Percentiles rank a stretch among this genome's conserved stretches.
phyloP scores from a whole-genome alignment of 2,113 vertebrate species.

The Rallus limicola region DNA sequence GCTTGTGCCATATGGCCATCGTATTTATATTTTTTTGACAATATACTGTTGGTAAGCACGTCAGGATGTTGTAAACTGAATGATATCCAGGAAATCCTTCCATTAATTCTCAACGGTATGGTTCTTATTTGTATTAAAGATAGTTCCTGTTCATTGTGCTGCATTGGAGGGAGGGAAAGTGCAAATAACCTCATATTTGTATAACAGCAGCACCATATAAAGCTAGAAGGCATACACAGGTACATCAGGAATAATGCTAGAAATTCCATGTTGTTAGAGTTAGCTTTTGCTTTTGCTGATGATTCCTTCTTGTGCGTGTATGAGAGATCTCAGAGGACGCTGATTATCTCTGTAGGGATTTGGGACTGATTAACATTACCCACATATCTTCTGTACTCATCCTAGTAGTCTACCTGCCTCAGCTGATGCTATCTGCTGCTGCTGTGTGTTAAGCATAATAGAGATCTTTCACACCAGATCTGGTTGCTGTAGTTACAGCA shows the following conservation, averaged over 20 bases:
- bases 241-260: not conserved
- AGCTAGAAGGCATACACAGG: not conserved
- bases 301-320: not conserved
- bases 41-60: not conserved
- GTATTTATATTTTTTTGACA: not conserved
- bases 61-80: not conserved
- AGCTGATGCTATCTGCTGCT: conserved; percentile 14
- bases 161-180: not conserved
- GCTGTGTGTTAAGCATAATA: not conserved
- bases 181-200: not conserved
- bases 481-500: conserved; percentile 64
- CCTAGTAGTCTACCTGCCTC: conserved; percentile 4
- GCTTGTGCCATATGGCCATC: not conserved
- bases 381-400: not conserved
- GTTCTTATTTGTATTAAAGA: not conserved
- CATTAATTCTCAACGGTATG: not conserved
- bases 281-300: conserved; percentile 8
- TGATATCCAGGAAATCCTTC: not conserved
- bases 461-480: conserved; percentile 19
- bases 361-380: conserved; percentile 33
- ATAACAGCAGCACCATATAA: not conserved
- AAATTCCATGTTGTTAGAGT: not conserved
- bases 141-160: not conserved
- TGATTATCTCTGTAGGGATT: conserved; percentile 36
- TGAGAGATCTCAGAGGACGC: not conserved